Conservation (phyloP, 1,140 invertebrate species). For the Microplitis demolitor region DNA sequence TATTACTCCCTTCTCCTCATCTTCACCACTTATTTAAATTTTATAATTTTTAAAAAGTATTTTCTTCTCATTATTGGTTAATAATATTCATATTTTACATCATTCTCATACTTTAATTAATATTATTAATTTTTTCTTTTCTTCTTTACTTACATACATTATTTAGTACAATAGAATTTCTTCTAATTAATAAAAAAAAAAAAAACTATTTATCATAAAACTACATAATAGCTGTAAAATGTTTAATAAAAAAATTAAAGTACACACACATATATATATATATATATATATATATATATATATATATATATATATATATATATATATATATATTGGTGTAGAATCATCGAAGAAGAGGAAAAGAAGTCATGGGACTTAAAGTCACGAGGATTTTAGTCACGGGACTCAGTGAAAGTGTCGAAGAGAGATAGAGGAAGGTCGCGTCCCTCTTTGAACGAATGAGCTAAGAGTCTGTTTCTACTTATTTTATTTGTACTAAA, state of each 20-base stretch:
- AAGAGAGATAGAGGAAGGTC: slow-evolving; percentile 37
- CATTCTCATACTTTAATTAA: too few relatives aligned
- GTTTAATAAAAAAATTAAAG: too few relatives aligned
- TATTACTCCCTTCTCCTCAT: slow-evolving; percentile 5
- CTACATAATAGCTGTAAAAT: too few relatives aligned
- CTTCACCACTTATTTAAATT: neutral
- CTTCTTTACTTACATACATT: too few relatives aligned
- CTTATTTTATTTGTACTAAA: neutral
- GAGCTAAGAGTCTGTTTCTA: slow-evolving; percentile 10
- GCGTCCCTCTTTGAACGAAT: slow-evolving; percentile 26
- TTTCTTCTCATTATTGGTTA: too few relatives aligned
- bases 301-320: neutral
- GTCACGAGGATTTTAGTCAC: slow-evolving; percentile 40
- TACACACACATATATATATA: neutral
- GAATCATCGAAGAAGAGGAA: neutral
- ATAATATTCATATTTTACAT: too few relatives aligned
- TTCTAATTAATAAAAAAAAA: too few relatives aligned
- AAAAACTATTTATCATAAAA: too few relatives aligned
- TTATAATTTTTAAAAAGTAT: too few relatives aligned
- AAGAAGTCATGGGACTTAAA: slow-evolving; percentile 29
- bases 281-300: neutral
- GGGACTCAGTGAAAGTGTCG: slow-evolving; percentile 50
- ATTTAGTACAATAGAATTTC: too few relatives aligned
- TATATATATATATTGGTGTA: neutral
- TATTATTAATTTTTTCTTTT: too few relatives aligned